Base-by-base conservation (phyloP, 2,113 vertebrate species). In the Brachyhypopomus occidentalis region DNA sequence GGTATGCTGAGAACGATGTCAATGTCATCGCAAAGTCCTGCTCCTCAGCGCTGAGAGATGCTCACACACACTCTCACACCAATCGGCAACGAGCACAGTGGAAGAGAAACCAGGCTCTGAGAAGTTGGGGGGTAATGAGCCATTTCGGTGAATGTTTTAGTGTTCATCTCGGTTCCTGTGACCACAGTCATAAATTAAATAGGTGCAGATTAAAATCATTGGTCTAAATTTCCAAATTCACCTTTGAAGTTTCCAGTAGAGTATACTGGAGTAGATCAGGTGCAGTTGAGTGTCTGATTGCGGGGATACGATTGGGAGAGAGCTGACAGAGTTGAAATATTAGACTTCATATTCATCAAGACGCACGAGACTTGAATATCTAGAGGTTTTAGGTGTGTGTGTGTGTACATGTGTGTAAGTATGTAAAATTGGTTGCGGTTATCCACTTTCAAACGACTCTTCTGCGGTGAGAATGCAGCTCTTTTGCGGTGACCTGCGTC, bases 221-320 rank as follows among this genome's bases (percentile, higher is more conserved):
- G 62, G 22, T 72, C 20, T 70, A 75, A 81, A 84, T 86, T 83
- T 56, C 70, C 55, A 60, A 74, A 64, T 73, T 22, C 60, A 22
- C 52, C 30, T 83, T 80, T 83, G 66, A 67, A 83, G 84, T 80
- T 77, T 78, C 60, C 78, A 78, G 70, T 11, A 30, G 41, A 30
- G 55, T 70, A 79, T 80, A 75, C 62, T 30, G 5, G 20, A 30
- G 5, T 67, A 25, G 19, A 17, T 2, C n/a, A n/a, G n/a, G n/a
- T n/a, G n/a, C n/a, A n/a, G 4, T 2, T 23, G 59, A 23, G 8
- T 63, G 7, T 63, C 7, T 25, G 22, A 9, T 41, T 27, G 60
- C 23, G 60, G 19, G 22, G 23, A 11, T 62, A 22, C 4, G 59
- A 11, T 7, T 1, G n/a, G 6, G 59, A 23, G 59, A 22, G 16